phyloP scores from a whole-genome alignment of 1,140 invertebrate species.

The Physella acuta region DNA sequence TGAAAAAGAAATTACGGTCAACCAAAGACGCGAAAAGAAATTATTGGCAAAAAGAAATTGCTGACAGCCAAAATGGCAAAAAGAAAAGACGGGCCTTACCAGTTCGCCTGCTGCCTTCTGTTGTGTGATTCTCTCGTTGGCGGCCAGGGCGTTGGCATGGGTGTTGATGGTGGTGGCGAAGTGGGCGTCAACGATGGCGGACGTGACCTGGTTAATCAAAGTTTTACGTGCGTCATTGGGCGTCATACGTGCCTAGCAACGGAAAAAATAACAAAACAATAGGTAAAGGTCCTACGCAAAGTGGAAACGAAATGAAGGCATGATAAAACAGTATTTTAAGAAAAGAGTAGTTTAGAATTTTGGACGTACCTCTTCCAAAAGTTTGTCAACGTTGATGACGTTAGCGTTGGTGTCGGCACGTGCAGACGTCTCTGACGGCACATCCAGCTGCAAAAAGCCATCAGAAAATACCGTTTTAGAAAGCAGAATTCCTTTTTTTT shows the following conservation, averaged over 20 bases:
- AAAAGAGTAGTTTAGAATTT: too few relatives aligned
- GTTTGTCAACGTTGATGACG: neutral
- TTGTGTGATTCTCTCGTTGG: conserved; percentile 34
- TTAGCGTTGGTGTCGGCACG: neutral
- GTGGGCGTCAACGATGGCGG: conserved; percentile 86
- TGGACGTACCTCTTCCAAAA: neutral
- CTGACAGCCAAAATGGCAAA: neutral
- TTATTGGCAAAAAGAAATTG: neutral
- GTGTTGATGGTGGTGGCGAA: conserved; percentile 94
- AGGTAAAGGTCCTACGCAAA: too few relatives aligned
- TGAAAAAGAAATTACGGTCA: neutral
- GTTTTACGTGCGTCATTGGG: too few relatives aligned
- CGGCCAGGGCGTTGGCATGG: conserved; percentile 77
- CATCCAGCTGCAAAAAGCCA: too few relatives aligned
- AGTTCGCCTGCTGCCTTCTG: conserved; percentile 15
- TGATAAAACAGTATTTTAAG: too few relatives aligned
- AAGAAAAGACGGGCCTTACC: conserved; percentile 8
- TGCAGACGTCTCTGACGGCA: too few relatives aligned
- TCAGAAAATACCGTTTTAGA: too few relatives aligned
- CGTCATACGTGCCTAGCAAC: too few relatives aligned
- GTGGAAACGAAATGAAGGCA: too few relatives aligned
- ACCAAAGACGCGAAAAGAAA: neutral
- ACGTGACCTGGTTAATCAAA: conserved; percentile 54
- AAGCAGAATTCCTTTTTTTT: too few relatives aligned
- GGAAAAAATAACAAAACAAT: too few relatives aligned